Percentiles rank a stretch among this genome's conserved stretches.
phyloP scores from a whole-genome alignment of 2,797 vertebrate species.

The Sciurus vulgaris region DNA sequence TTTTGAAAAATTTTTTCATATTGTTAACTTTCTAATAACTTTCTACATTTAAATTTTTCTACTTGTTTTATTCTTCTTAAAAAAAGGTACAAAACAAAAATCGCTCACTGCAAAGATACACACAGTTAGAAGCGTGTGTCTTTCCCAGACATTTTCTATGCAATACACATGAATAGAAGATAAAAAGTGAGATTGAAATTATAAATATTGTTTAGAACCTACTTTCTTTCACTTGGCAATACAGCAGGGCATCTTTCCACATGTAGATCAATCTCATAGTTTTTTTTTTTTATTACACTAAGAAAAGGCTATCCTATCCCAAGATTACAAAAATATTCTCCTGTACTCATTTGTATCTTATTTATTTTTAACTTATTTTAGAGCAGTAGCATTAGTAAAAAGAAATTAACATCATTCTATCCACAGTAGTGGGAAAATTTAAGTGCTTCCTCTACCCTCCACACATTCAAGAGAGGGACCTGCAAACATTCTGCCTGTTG shows the following conservation, averaged over 20 bases:
- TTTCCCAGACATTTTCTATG: neutral
- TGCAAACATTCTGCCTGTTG: neutral
- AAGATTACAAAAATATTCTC: slow-evolving; percentile 27
- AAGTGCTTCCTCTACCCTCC: neutral
- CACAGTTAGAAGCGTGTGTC: neutral
- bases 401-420: neutral
- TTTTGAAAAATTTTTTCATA: slow-evolving; percentile 7
- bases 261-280: neutral
- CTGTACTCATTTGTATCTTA: neutral
- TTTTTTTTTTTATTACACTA: slow-evolving; percentile 29
- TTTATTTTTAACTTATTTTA: slow-evolving; percentile 56
- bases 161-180: neutral
- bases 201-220: slow-evolving; percentile 19
- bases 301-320: neutral
- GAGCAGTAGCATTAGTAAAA: neutral
- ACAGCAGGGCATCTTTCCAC: neutral
- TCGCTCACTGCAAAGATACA: neutral
- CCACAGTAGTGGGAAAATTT: neutral
- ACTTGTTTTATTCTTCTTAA: neutral
- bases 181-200: neutral
- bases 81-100: neutral
- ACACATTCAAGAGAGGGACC: neutral
- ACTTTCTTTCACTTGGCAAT: slow-evolving; percentile 41
- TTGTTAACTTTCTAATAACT: neutral
- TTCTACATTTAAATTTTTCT: neutral